These are phyloP conservation scores for Menidia menidia DNA, from an alignment of 2,797 vertebrate genomes.

Conservation along the genomic window DNA sequence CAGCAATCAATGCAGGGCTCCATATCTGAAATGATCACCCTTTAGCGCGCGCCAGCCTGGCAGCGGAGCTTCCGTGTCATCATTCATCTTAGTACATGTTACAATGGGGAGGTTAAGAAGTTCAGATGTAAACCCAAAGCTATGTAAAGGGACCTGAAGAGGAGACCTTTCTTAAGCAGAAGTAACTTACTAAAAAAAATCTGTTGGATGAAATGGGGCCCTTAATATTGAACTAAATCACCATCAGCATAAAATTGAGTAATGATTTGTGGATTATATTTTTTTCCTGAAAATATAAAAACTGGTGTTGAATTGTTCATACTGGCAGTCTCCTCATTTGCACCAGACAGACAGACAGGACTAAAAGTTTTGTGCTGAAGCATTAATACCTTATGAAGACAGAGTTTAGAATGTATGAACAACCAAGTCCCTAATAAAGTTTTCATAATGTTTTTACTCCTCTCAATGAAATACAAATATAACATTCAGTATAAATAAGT, in stretches of 20 bases:
- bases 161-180: not conserved
- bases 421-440: constrained; percentile 21
- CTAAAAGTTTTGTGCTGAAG: constrained; percentile 40
- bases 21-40: constrained; percentile 49
- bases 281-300: constrained; percentile 25
- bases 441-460: constrained; percentile 28
- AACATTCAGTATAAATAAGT: no score
- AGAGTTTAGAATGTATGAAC: constrained; percentile 38
- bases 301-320: constrained; percentile 46
- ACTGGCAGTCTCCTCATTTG: constrained; percentile 49
- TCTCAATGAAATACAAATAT: constrained; percentile 11
- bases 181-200: not conserved
- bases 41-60: constrained; percentile 24
- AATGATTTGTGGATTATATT: not conserved
- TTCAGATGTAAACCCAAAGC: not conserved
- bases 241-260: not conserved
- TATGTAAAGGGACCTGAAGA: not conserved
- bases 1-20: constrained; percentile 54
- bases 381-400: constrained; percentile 36
- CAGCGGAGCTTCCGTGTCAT: constrained; percentile 9
- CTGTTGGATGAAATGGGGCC: not conserved
- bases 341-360: constrained; percentile 43
- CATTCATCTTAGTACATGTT: constrained; percentile 27
- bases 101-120: constrained; percentile 8
- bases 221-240: not conserved